Evolutionary conservation across 2,797 vertebrate species (phyloP).

Genomic region (Macropus fuliginosus): DNA sequence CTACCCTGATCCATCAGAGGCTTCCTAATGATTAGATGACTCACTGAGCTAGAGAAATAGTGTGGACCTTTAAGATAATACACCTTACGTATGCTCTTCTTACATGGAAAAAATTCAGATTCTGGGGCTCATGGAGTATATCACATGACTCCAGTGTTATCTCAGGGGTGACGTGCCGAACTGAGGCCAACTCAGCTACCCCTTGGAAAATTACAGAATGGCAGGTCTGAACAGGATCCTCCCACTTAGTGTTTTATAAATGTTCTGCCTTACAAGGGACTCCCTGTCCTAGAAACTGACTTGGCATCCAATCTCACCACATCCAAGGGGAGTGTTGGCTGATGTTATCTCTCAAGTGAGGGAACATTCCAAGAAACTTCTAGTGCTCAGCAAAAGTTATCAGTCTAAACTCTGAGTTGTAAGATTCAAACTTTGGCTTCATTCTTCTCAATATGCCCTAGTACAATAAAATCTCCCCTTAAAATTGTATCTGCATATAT

Average conservation of each 20-base stretch:
- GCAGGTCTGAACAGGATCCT: conserved; percentile 9
- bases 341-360: background rate
- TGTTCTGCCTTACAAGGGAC: background rate
- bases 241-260: background rate
- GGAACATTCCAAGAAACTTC: background rate
- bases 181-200: background rate
- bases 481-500: background rate
- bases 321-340: background rate
- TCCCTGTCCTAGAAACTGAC: background rate
- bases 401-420: background rate
- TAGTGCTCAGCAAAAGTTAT: background rate
- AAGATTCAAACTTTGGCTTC: background rate
- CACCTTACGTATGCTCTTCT: background rate
- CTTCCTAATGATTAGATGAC: background rate
- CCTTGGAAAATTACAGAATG: background rate
- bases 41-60: background rate
- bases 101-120: background rate
- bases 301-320: background rate
- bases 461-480: background rate
- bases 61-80: background rate
- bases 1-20: background rate
- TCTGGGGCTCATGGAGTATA: background rate
- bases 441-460: background rate
- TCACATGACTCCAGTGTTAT: background rate
- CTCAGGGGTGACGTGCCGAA: background rate